Percentiles rank a stretch among this genome's conserved stretches.
phyloP scores from a whole-genome alignment of 2,888 invertebrate species.

The Idaea dimidiata region DNA sequence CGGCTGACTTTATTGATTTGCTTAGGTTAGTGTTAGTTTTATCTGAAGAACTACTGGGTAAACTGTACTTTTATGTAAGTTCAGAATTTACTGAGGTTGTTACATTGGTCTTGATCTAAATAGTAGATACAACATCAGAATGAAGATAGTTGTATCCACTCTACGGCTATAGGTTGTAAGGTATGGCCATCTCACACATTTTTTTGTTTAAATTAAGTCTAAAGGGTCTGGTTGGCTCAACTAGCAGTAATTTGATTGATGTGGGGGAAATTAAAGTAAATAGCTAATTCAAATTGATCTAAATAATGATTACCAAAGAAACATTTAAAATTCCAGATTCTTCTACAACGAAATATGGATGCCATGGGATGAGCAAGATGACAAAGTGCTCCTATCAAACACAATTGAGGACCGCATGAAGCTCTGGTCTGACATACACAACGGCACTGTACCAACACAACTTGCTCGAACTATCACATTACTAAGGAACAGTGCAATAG shows the following conservation, averaged over 20 bases:
- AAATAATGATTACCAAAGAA: not conserved
- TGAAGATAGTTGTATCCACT: too few species aligned
- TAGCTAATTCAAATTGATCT: not conserved
- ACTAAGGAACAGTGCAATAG: conserved; percentile 63
- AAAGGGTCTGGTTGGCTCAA: too few species aligned
- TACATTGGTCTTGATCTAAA: too few species aligned
- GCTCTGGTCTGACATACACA: conserved; percentile 68
- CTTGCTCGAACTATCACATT: conserved; percentile 56
- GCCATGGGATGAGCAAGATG: conserved; percentile 86
- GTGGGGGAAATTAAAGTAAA: too few species aligned
- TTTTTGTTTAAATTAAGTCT: too few species aligned
- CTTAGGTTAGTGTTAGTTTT: conserved; percentile 52
- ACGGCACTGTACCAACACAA: conserved; percentile 60
- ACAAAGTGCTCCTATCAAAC: conserved; percentile 75
- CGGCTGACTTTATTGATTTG: conserved; percentile 84
- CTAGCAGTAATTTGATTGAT: too few species aligned
- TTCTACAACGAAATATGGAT: conserved; percentile 85
- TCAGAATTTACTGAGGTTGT: too few species aligned
- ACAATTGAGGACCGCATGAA: conserved; percentile 73
- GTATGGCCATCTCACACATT: too few species aligned
- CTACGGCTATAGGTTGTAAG: too few species aligned
- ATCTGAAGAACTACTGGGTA: too few species aligned
- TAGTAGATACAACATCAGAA: too few species aligned
- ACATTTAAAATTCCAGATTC: conserved; percentile 60
- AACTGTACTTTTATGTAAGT: too few species aligned